A percentile compares a stretch with the other conserved stretches of the same genome.
Conservation (phyloP, 2,888 invertebrate species). For the Spodoptera littoralis region DNA sequence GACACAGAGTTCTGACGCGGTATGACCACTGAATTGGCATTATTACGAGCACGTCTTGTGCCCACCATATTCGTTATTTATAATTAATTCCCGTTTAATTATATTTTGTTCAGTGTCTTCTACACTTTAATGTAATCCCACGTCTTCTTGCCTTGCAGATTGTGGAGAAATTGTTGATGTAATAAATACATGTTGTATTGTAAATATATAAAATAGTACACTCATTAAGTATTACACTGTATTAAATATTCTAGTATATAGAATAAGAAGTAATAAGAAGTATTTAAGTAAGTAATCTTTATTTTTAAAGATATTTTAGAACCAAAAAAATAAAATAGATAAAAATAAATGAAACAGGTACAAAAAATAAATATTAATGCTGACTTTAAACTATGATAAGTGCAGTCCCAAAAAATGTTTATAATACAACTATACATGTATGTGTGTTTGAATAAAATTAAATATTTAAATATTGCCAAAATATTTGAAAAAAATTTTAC, state of each 20-base stretch:
- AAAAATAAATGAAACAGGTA: background rate
- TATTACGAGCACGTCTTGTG: constrained; percentile 82
- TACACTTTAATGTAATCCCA: constrained; percentile 50
- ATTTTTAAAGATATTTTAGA: background rate
- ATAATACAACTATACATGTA: background rate
- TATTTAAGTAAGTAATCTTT: constrained; percentile 18
- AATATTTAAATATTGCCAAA: too few relatives aligned
- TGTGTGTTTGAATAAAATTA: too few relatives aligned
- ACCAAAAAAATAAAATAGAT: constrained; percentile 4
- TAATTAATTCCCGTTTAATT: constrained; percentile 54
- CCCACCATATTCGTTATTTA: constrained; percentile 76
- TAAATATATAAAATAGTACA: constrained; percentile 54
- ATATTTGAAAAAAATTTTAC: too few relatives aligned
- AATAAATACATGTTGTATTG: constrained; percentile 64
- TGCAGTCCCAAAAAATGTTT: constrained; percentile 17
- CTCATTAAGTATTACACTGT: constrained; percentile 30
- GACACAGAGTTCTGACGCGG: constrained; percentile 82
- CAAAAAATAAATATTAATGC: constrained; percentile 31
- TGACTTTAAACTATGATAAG: constrained; percentile 36
- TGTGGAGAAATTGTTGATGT: constrained; percentile 62
- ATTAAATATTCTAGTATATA: constrained; percentile 25
- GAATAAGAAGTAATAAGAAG: constrained; percentile 9
- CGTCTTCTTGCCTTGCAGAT: constrained; percentile 60
- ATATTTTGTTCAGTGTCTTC: constrained; percentile 52
- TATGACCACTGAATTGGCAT: constrained; percentile 78